phyloP scores from a whole-genome alignment of 2,888 invertebrate species.

The Alloscopus bannaensis region DNA sequence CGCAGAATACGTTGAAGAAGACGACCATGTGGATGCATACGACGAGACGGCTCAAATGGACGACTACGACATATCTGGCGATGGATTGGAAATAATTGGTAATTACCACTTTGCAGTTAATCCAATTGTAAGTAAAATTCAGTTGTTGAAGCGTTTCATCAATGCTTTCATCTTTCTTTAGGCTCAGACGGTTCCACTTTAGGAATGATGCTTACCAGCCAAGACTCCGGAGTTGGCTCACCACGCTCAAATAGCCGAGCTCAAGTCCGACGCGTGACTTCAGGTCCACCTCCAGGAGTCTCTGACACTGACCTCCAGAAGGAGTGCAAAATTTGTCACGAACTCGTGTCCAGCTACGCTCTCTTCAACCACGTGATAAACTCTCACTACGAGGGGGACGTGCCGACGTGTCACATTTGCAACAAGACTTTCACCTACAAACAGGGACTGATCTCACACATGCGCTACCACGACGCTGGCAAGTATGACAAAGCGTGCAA shows the following conservation, averaged over 20 bases:
- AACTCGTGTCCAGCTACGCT: conserved; percentile 8
- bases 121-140: not conserved
- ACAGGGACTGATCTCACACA: conserved; percentile 61
- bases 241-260: conserved; percentile 9
- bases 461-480: conserved; percentile 53
- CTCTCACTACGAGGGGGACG: conserved; percentile 41
- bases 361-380: conserved; percentile 46
- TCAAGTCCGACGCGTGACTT: conserved; percentile 16
- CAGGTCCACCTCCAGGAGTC: not conserved
- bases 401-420: conserved; percentile 51
- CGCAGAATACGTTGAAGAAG: conserved; percentile 1
- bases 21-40: not conserved
- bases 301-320: conserved; percentile 15
- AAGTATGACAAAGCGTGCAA: conserved; percentile 56
- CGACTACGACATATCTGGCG: not conserved
- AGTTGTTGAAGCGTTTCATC: not conserved
- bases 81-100: conserved; percentile 26
- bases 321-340: conserved; percentile 52
- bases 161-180: not conserved
- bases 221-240: not conserved
- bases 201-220: not conserved
- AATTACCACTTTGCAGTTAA: conserved; percentile 7
- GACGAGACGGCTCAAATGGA: not conserved
- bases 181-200: not conserved
- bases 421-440: conserved; percentile 54